Percentiles rank a stretch among this genome's conserved stretches.
Conservation (phyloP, 2,113 vertebrate genomes). For the Albula goreensis region DNA sequence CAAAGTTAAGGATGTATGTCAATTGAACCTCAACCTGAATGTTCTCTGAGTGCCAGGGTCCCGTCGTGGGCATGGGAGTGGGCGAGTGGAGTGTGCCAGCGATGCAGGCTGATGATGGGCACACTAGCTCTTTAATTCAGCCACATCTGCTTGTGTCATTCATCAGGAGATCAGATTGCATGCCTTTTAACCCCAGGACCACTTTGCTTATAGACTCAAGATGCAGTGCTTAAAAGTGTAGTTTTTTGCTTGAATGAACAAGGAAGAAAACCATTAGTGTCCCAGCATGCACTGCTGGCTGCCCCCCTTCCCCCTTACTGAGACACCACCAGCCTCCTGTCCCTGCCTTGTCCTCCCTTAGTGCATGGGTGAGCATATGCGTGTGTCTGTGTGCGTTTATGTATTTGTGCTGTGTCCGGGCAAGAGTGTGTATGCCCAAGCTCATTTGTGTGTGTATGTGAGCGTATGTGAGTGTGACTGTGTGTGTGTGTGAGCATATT, state of each 20-base stretch:
- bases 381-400: background rate
- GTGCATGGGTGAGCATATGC: slow-evolving; percentile 4
- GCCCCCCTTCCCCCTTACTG: background rate
- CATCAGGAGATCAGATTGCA: slow-evolving; percentile 58
- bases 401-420: background rate
- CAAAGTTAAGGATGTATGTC: too few relatives aligned
- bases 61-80: background rate
- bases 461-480: background rate
- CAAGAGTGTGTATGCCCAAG: background rate
- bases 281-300: slow-evolving; percentile 39
- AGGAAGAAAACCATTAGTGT: slow-evolving; percentile 60
- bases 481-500: background rate
- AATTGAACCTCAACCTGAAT: too few relatives aligned
- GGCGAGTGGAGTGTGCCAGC: background rate
- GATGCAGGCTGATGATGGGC: background rate
- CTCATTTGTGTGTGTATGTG: background rate
- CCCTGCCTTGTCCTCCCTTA: slow-evolving; percentile 8
- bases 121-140: slow-evolving; percentile 38
- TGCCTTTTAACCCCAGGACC: slow-evolving; percentile 63
- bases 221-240: slow-evolving; percentile 53
- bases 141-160: slow-evolving; percentile 41
- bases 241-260: slow-evolving; percentile 62
- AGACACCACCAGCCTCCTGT: background rate
- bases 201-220: slow-evolving; percentile 46
- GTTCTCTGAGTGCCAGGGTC: background rate